These are phyloP conservation scores for Synanthedon tipuliformis DNA, from an alignment of 2,888 invertebrate species.

Conservation along the genomic window DNA sequence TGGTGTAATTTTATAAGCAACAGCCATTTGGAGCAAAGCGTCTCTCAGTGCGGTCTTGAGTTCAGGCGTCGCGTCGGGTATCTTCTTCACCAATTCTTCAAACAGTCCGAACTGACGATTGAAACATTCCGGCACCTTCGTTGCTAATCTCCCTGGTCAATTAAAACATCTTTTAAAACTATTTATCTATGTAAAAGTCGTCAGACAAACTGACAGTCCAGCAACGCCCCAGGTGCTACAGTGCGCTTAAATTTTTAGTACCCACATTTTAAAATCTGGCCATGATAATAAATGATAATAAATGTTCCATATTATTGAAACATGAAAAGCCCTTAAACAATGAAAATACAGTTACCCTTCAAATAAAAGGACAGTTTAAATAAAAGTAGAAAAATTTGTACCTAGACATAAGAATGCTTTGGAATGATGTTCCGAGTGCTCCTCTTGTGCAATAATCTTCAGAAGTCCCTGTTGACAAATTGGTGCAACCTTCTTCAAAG, in stretches of 20 bases:
- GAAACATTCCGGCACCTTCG: constrained; percentile 49
- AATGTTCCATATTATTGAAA: too few relatives aligned
- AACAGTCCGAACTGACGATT: constrained; percentile 49
- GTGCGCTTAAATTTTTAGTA: too few relatives aligned
- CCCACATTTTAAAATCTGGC: too few relatives aligned
- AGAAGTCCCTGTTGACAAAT: constrained; percentile 80
- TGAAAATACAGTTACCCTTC: too few relatives aligned
- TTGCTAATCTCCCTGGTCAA: constrained; percentile 44
- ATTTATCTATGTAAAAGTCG: too few relatives aligned
- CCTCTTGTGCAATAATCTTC: constrained; percentile 76
- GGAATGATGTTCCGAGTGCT: constrained; percentile 71
- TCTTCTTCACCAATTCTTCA: constrained; percentile 60
- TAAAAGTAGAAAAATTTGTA: constrained; percentile 24
- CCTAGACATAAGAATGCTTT: constrained; percentile 83
- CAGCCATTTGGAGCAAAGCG: constrained; percentile 76
- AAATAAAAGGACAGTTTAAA: too few relatives aligned
- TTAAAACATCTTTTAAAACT: too few relatives aligned
- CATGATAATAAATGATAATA: too few relatives aligned
- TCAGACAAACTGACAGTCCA: too few relatives aligned
- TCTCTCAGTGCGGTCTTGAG: constrained; percentile 76
- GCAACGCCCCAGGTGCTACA: too few relatives aligned
- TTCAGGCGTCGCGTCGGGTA: constrained; percentile 62
- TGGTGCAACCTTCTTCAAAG: constrained; percentile 75
- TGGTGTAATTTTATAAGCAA: constrained; percentile 66
- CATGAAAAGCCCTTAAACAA: too few relatives aligned